Evolutionary conservation across 1,140 invertebrate genomes (phyloP).

Genomic region (Heterodera carotae): DNA sequence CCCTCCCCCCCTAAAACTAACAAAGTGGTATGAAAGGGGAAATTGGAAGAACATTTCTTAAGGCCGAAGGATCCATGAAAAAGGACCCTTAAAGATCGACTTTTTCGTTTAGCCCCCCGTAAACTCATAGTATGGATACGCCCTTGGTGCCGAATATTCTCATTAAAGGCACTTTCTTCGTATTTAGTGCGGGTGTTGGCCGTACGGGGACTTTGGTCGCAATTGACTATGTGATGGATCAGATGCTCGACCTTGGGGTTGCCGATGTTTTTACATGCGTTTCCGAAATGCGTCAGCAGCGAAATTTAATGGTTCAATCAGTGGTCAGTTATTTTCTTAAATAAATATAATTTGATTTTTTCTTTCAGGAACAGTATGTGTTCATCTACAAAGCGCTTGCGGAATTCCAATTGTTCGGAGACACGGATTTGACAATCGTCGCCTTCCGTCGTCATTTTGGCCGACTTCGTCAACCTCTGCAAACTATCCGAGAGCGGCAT

Average conservation of each 20-base stretch:
- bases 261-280: slow-evolving; percentile 87
- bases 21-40: too few relatives aligned
- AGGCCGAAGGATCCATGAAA: too few relatives aligned
- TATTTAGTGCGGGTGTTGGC: slow-evolving; percentile 77
- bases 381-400: slow-evolving; percentile 92
- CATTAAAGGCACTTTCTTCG: neutral
- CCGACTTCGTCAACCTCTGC: slow-evolving; percentile 70
- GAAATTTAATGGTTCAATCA: slow-evolving; percentile 90
- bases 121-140: too few relatives aligned
- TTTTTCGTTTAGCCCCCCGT: too few relatives aligned
- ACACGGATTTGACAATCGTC: slow-evolving; percentile 80
- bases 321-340: slow-evolving; percentile 70
- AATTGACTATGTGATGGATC: slow-evolving; percentile 83
- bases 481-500: neutral
- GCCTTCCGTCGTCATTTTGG: slow-evolving; percentile 72
- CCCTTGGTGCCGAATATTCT: neutral
- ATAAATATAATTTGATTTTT: slow-evolving; percentile 27
- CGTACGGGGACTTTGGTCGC: slow-evolving; percentile 85
- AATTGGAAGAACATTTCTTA: too few relatives aligned
- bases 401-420: slow-evolving; percentile 88
- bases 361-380: slow-evolving; percentile 86
- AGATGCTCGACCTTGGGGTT: slow-evolving; percentile 76
- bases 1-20: too few relatives aligned
- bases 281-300: slow-evolving; percentile 81
- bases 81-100: too few relatives aligned